Percentiles rank a stretch among this genome's conserved stretches.
These are phyloP conservation scores for Ictidomys tridecemlineatus DNA, from an alignment of 2,113 vertebrate species.

Conservation along the genomic window DNA sequence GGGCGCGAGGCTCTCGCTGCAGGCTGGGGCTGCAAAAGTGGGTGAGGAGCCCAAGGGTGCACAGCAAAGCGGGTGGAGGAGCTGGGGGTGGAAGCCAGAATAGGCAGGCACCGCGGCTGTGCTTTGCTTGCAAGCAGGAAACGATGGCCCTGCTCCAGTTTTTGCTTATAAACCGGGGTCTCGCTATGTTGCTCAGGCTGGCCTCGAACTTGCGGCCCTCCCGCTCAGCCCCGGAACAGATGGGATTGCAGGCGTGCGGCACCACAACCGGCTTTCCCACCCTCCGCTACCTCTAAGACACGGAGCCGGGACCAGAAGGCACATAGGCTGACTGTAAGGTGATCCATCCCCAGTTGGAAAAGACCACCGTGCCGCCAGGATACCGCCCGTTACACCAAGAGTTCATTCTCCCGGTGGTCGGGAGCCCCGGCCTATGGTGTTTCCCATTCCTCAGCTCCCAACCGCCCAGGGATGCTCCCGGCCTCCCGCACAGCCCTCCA, in stretches of 20 bases:
- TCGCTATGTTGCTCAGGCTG: not conserved
- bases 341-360: not conserved
- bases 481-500: rapidly evolving
- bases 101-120: too few species aligned
- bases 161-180: too few species aligned
- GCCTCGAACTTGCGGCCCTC: too few species aligned
- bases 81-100: rapidly evolving
- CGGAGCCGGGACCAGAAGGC: not conserved
- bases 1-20: not conserved
- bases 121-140: not conserved
- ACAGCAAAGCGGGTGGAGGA: not conserved
- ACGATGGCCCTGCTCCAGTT: not conserved
- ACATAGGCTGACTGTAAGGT: not conserved
- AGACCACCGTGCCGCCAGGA: not conserved
- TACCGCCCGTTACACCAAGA: not conserved
- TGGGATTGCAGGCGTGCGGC: too few species aligned
- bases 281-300: not conserved
- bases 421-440: not conserved
- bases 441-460: not conserved
- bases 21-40: not conserved
- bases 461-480: rapidly evolving
- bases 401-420: not conserved
- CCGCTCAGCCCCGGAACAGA: too few species aligned
- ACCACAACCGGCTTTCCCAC: too few species aligned
- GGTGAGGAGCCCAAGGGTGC: not conserved